Percentiles rank a stretch among this genome's conserved stretches.
These are phyloP conservation scores for Mus spretus DNA, from an alignment of 2,797 vertebrate genomes.

Conservation along the genomic window DNA sequence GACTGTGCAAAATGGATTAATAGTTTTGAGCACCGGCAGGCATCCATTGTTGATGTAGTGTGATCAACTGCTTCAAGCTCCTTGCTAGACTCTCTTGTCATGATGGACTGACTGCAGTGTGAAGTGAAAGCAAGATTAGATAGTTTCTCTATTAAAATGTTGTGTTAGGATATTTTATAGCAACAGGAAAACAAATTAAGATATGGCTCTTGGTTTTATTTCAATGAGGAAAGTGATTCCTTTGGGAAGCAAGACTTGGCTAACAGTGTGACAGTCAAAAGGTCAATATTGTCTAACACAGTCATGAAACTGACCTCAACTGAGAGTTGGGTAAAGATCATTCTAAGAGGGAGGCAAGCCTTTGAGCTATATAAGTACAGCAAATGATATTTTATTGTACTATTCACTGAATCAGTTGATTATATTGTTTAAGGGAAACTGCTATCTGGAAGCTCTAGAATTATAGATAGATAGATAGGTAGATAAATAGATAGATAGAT, in stretches of 20 bases:
- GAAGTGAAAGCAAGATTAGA: neutral
- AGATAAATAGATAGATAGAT: neutral
- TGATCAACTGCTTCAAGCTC: neutral
- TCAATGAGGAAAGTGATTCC: neutral
- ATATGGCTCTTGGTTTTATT: constrained; percentile 9
- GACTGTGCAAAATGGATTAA: neutral
- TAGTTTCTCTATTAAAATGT: neutral
- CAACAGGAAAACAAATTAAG: neutral
- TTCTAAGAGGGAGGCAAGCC: neutral
- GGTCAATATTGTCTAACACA: neutral
- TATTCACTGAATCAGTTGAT: constrained; percentile 72
- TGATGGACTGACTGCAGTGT: neutral
- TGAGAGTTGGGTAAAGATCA: constrained; percentile 47
- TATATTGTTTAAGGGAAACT: constrained; percentile 75
- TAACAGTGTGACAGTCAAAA: neutral
- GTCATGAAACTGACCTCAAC: constrained; percentile 38
- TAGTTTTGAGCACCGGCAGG: neutral
- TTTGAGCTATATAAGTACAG: constrained; percentile 29
- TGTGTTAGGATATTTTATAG: neutral
- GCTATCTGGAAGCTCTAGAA: constrained; percentile 28
- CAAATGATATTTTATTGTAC: constrained; percentile 67
- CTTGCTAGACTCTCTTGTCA: neutral
- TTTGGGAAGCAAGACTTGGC: constrained; percentile 1
- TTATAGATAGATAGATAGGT: neutral
- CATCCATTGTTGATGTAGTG: neutral